Conservation (phyloP, 2,113 vertebrate genomes). For the Paradoxurus hermaphroditus region DNA sequence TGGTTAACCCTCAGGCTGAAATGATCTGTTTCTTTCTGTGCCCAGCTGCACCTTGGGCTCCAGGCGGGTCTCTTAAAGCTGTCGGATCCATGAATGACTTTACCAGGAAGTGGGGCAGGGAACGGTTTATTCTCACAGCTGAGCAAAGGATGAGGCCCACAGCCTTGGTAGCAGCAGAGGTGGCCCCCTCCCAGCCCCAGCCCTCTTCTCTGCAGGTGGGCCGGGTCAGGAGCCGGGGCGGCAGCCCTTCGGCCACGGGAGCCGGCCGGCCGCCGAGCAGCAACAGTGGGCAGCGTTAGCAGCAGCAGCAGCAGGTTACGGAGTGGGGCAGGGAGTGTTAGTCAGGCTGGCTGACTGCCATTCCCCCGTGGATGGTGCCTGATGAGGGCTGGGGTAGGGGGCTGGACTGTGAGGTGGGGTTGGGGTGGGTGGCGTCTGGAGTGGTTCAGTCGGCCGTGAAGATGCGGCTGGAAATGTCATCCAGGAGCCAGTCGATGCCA, state of each 20-base stretch:
- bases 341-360: neutral
- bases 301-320: conserved; percentile 21
- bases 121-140: conserved; percentile 66
- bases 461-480: conserved; percentile 82
- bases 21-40: neutral
- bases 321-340: neutral
- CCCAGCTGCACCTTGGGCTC: neutral
- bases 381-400: neutral
- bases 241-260: neutral
- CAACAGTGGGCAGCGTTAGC: neutral
- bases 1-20: neutral
- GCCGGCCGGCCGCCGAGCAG: neutral
- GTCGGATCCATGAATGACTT: neutral
- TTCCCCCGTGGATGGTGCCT: neutral
- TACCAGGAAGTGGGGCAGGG: neutral
- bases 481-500: conserved; percentile 90
- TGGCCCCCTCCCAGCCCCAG: neutral
- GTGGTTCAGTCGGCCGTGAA: conserved; percentile 77
- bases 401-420: neutral
- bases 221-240: neutral
- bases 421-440: neutral
- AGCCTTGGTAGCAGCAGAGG: neutral
- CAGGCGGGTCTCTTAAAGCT: neutral
- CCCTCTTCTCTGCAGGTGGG: neutral
- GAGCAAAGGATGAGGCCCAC: neutral